Evolutionary conservation across 2,797 vertebrate species (phyloP), one percentile per base, ranked within the genome.

Genomic region (Aplochiton taeniatus): DNA sequence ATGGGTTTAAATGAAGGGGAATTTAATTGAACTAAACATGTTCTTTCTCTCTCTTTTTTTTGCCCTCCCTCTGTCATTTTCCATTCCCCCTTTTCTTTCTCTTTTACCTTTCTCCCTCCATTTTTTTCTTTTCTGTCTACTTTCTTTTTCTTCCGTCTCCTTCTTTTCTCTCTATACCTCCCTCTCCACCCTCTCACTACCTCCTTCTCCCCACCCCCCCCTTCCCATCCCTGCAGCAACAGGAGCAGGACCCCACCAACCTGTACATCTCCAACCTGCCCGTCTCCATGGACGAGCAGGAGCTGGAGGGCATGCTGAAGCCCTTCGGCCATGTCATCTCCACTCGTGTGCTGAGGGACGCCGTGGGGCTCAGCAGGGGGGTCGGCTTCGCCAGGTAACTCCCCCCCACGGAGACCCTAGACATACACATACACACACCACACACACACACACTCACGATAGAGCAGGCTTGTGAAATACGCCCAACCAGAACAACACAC

Each of bases 241-340:
- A 99, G 90, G 97, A 99, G 72, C 97, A 99, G 91, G 96, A 98
- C 76, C 97, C 97, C 75, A 99, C 97, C 80, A 99, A 99, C 85
- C 92, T 99, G 42, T 99, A 99, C 91, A 98, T 99, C 91, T 99
- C 97, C 73, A 99, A 99, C 88, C 94, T 99, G 81, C 97, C 97
- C 0, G 92, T 98, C 84, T 97, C 95, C 70, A 98, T 99, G 97
- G 97, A 98, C 62, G 97, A 99, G 79, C 97, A 99, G 87, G 96
- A 98, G 84, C 90, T 99, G 88, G 97, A 99, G 94, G 97, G 96
- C 80, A 98, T 97, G 97, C 93, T 99, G 86, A 98, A 98, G 87
- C 96, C 96, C 47, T 98, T 98, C 14, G 96, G 97, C 83, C 97
- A 99, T 17, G 97, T 99, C 75, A 98, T 99, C 86, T 99, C 97